Percentiles rank a stretch among this genome's conserved stretches.
These are phyloP conservation scores for Osmoderma eremita DNA, from an alignment of 2,888 invertebrate genomes.

Conservation along the genomic window DNA sequence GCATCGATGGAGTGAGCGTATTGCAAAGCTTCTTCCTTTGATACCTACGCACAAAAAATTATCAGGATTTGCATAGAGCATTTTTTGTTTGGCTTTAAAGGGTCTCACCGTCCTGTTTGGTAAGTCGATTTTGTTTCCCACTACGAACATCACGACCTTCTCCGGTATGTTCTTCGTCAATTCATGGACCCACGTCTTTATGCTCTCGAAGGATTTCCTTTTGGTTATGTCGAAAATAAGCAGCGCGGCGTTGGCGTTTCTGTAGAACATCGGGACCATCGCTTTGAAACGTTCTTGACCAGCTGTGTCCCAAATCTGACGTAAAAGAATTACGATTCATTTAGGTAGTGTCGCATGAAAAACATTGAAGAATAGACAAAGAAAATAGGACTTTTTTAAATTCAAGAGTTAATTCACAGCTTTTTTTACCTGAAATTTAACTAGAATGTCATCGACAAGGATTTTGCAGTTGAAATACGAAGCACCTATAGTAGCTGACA, in stretches of 20 bases:
- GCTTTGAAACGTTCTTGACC: constrained; percentile 89
- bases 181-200: constrained; percentile 89
- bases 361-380: not conserved
- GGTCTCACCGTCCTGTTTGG: constrained; percentile 69
- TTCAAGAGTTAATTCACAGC: not conserved
- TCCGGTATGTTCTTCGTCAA: constrained; percentile 81
- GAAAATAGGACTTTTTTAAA: not conserved
- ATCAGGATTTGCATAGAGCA: not conserved
- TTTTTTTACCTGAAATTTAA: constrained; percentile 77
- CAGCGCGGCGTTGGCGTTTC: constrained; percentile 90
- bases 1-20: constrained; percentile 87
- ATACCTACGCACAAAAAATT: constrained; percentile 58
- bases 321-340: constrained; percentile 44
- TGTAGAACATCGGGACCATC: constrained; percentile 95
- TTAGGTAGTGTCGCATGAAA: not conserved
- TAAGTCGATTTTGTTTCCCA: constrained; percentile 89
- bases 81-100: not conserved
- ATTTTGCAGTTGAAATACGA: constrained; percentile 90
- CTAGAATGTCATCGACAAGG: constrained; percentile 74
- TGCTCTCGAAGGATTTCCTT: constrained; percentile 76
- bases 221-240: constrained; percentile 88
- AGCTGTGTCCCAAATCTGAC: constrained; percentile 88
- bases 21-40: constrained; percentile 74
- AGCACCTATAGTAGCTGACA: constrained; percentile 88
- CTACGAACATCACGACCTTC: constrained; percentile 79